These are phyloP conservation scores for Apistogramma diplotaenia DNA, from an alignment of 2,113 vertebrate genomes.

Conservation along the genomic window DNA sequence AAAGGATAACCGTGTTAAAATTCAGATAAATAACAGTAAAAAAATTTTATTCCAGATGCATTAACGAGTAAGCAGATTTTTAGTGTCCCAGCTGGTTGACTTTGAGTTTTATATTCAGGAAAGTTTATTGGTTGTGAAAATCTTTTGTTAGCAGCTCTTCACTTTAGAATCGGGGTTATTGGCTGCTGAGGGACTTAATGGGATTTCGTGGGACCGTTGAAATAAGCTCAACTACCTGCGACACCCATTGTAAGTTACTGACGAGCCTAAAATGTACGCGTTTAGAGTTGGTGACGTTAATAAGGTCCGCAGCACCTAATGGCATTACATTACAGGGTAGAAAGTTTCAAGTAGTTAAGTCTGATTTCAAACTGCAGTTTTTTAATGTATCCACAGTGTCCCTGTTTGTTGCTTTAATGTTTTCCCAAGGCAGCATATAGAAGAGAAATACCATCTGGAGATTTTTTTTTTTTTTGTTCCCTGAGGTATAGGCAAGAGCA, in stretches of 20 bases:
- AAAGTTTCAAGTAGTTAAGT: background rate
- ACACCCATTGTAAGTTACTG: background rate
- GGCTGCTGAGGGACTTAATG: conserved; percentile 8
- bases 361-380: background rate
- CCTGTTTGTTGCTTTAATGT: background rate
- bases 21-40: background rate
- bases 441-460: background rate
- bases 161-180: background rate
- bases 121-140: background rate
- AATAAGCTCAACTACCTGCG: background rate
- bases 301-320: background rate
- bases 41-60: background rate
- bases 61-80: background rate
- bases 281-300: background rate
- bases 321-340: background rate
- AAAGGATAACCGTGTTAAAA: background rate
- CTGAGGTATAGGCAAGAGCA: background rate
- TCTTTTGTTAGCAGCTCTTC: background rate
- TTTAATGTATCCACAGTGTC: background rate
- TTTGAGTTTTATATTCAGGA: background rate
- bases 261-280: background rate
- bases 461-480: background rate
- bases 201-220: conserved; percentile 19
- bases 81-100: background rate
- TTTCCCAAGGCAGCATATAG: background rate